A percentile compares a stretch with the other conserved stretches of the same genome.
Conservation (phyloP, 2,797 vertebrate genomes). For the Phrynocephalus guinanensis region DNA sequence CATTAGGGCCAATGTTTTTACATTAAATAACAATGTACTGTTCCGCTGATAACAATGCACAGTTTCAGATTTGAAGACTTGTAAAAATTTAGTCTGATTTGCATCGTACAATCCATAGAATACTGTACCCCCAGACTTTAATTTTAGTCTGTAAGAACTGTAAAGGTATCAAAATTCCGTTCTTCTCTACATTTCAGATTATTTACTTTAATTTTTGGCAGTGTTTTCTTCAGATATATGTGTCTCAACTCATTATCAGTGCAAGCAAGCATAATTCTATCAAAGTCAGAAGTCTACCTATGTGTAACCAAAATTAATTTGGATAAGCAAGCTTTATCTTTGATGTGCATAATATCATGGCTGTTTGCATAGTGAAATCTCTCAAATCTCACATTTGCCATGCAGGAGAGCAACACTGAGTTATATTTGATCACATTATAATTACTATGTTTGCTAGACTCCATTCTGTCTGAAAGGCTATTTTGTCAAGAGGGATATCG, state of each 20-base stretch:
- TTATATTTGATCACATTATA: conserved; percentile 65
- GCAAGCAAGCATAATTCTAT: neutral
- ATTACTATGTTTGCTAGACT: conserved; percentile 64
- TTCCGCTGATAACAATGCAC: neutral
- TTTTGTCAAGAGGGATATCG: conserved; percentile 48
- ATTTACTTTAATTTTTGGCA: neutral
- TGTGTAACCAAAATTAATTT: conserved; percentile 16
- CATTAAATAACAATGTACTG: neutral
- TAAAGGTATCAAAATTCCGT: neutral
- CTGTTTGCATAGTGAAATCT: conserved; percentile 46
- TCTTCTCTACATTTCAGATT: conserved; percentile 11
- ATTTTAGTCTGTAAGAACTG: neutral
- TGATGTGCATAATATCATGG: conserved; percentile 56
- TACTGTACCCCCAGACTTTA: neutral
- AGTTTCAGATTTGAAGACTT: neutral
- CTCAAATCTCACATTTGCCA: conserved; percentile 61
- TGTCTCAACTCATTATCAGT: neutral
- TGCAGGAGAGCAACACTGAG: conserved; percentile 55
- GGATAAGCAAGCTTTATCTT: conserved; percentile 44
- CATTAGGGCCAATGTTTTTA: neutral
- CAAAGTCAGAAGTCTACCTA: neutral
- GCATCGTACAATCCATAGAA: neutral
- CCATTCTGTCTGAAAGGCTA: conserved; percentile 51
- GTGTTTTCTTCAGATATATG: neutral
- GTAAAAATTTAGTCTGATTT: neutral